Evolutionary conservation across 2,797 vertebrate genomes (phyloP).

Genomic region (Xerus rutilus): DNA sequence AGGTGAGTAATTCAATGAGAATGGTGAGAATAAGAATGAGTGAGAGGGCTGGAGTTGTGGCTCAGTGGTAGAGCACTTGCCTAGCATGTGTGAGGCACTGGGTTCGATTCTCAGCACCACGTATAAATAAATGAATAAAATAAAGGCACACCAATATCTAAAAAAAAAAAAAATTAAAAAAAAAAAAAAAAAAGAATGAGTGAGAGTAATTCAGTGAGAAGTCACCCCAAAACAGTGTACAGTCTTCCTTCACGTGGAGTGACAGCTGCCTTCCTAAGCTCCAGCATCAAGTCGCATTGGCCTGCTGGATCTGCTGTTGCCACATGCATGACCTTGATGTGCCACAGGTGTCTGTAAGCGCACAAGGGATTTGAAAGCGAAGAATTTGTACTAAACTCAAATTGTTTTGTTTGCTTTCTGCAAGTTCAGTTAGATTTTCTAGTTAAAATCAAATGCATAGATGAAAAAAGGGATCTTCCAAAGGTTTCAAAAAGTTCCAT

Average conservation of each 20-base stretch:
- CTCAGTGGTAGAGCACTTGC: too few relatives aligned
- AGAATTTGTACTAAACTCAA: background rate
- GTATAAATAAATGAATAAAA: too few relatives aligned
- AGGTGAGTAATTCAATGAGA: background rate
- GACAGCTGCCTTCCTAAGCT: background rate
- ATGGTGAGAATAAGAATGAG: too few relatives aligned
- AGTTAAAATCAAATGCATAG: background rate
- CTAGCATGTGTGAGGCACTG: too few relatives aligned
- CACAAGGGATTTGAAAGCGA: background rate
- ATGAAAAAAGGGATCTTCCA: background rate
- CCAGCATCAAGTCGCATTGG: too few relatives aligned
- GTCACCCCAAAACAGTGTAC: background rate
- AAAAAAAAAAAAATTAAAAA: too few relatives aligned
- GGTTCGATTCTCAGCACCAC: too few relatives aligned
- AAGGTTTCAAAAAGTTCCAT: background rate
- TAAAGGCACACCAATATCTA: too few relatives aligned
- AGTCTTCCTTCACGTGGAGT: background rate
- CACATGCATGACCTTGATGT: accelerated
- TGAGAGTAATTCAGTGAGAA: background rate
- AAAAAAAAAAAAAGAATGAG: too few relatives aligned
- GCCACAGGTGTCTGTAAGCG: background rate
- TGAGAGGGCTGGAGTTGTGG: too few relatives aligned
- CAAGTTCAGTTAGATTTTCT: background rate
- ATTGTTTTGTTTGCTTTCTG: background rate
- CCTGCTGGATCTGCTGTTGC: background rate